Evolutionary conservation across 2,113 vertebrate species (phyloP).

Genomic region (Solea senegalensis): DNA sequence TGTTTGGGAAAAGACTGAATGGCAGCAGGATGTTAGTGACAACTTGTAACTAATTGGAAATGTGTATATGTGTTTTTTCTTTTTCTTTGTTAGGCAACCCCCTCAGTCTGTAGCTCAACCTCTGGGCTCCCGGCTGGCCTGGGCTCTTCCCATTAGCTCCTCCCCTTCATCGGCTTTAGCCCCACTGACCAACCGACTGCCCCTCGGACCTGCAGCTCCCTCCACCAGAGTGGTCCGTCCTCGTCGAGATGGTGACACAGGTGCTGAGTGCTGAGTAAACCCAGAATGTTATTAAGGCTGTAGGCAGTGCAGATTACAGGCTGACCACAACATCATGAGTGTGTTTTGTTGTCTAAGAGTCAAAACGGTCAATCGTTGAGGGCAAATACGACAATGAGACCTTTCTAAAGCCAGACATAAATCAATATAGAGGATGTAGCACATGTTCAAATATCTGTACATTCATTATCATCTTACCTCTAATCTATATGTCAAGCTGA

Average conservation of each 20-base stretch:
- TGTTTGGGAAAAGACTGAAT: background rate
- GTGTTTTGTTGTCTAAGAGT: background rate
- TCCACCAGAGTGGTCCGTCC: slow-evolving; percentile 72
- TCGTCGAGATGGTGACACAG: slow-evolving; percentile 86
- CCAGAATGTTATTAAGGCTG: background rate
- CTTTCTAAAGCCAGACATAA: background rate
- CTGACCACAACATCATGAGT: background rate
- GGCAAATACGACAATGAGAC: too few relatives aligned
- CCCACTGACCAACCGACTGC: slow-evolving; percentile 81
- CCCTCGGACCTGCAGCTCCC: slow-evolving; percentile 76
- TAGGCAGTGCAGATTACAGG: background rate
- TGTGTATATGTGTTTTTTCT: slow-evolving; percentile 8
- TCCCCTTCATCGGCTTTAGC: slow-evolving; percentile 84
- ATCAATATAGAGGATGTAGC: background rate
- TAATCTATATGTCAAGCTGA: background rate
- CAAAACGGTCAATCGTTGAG: too few relatives aligned
- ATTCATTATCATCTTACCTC: background rate
- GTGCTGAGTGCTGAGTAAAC: slow-evolving; percentile 79
- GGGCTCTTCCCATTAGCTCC: slow-evolving; percentile 85
- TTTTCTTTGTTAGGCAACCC: slow-evolving; percentile 80
- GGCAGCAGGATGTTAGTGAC: background rate
- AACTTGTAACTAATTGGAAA: background rate
- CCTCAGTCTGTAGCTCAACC: slow-evolving; percentile 81
- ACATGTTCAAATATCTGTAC: background rate
- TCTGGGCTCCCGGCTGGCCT: slow-evolving; percentile 89